phyloP scores from a whole-genome alignment of 1,140 invertebrate genomes.

The Apis dorsata region DNA sequence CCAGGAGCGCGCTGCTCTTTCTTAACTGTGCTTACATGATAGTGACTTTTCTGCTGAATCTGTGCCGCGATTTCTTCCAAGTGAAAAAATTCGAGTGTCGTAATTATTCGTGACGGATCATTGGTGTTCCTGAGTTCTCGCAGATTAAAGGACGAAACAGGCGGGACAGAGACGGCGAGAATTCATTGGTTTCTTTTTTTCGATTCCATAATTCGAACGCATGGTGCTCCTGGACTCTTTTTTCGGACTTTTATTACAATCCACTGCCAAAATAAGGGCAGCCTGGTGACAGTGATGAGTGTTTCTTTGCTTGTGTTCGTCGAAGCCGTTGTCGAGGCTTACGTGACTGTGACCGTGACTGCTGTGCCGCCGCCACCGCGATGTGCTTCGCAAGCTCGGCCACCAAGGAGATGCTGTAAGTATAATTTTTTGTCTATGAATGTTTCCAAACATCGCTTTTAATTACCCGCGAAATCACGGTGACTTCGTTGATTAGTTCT shows the following conservation, averaged over 20 bases:
- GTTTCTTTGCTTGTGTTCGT: slow-evolving; percentile 43
- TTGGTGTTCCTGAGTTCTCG: slow-evolving; percentile 4
- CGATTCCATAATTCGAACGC: slow-evolving; percentile 19
- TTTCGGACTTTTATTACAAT: neutral
- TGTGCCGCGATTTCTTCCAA: slow-evolving; percentile 11
- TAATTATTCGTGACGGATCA: neutral
- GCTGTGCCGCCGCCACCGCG: slow-evolving; percentile 36
- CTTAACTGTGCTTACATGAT: slow-evolving; percentile 36
- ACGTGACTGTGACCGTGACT: slow-evolving; percentile 65
- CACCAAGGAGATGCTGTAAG: slow-evolving; percentile 58
- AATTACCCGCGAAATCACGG: neutral
- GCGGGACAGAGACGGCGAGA: slow-evolving; percentile 3
- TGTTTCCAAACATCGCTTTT: neutral
- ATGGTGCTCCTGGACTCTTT: slow-evolving; percentile 46
- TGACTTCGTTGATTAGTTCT: neutral
- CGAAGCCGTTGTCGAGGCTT: slow-evolving; percentile 32
- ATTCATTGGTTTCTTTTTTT: slow-evolving; percentile 12
- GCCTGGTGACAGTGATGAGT: slow-evolving; percentile 63
- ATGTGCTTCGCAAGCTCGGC: slow-evolving; percentile 37
- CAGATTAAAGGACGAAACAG: slow-evolving; percentile 28
- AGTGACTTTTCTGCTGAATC: slow-evolving; percentile 4
- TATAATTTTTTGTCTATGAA: neutral
- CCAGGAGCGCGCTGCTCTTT: slow-evolving; percentile 54
- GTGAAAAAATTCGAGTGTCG: neutral
- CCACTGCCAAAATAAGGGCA: slow-evolving; percentile 19